These are phyloP conservation scores for Hypomecis punctinalis DNA, from an alignment of 2,888 invertebrate genomes.

Conservation along the genomic window DNA sequence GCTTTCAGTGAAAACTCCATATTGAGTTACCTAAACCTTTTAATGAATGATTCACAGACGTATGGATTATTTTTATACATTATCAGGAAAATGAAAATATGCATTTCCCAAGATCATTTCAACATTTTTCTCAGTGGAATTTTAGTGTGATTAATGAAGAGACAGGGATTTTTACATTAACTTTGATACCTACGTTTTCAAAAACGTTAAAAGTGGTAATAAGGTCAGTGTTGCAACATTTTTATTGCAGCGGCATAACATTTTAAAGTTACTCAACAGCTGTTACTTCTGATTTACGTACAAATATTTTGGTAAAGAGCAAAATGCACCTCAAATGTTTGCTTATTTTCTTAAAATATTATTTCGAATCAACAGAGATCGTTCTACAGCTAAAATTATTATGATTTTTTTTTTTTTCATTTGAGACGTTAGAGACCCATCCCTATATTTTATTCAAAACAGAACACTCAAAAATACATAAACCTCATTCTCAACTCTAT, in stretches of 20 bases:
- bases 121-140: background rate
- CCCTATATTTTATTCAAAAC: background rate
- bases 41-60: background rate
- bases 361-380: background rate
- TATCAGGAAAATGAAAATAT: background rate
- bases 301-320: slow-evolving; percentile 13
- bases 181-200: slow-evolving; percentile 37
- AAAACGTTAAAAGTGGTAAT: slow-evolving; percentile 37
- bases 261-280: slow-evolving; percentile 32
- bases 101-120: background rate
- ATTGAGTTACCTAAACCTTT: slow-evolving; percentile 13
- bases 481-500: slow-evolving; percentile 24
- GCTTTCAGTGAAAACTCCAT: slow-evolving; percentile 7
- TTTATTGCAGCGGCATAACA: slow-evolving; percentile 39
- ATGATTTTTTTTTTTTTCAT: no score
- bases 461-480: slow-evolving; percentile 17
- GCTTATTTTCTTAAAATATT: no score
- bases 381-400: no score
- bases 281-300: slow-evolving; percentile 29
- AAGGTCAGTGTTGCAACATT: slow-evolving; percentile 40
- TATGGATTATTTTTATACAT: background rate
- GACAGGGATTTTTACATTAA: slow-evolving; percentile 28
- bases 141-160: slow-evolving; percentile 9
- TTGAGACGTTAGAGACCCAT: no score
- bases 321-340: no score